Conservation (phyloP, 2,113 vertebrate species). For the Cebus imitator region DNA sequence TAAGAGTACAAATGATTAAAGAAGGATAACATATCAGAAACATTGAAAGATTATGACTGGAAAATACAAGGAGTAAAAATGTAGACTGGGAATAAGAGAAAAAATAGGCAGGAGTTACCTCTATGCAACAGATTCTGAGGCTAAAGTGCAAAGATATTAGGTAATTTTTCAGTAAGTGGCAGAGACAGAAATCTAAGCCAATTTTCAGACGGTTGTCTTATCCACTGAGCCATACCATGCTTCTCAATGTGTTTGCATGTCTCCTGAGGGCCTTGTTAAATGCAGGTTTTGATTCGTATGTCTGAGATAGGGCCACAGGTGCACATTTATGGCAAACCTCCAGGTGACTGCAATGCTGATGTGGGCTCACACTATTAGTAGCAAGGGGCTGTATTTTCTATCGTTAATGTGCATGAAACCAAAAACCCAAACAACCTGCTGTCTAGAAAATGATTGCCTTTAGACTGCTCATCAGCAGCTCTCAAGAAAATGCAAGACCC, state of each 20-base stretch:
- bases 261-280: not conserved
- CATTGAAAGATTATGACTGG: not conserved
- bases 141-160: not conserved
- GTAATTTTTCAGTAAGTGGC: not conserved
- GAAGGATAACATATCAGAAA: not conserved
- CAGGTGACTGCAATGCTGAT: rapidly evolving
- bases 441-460: not conserved
- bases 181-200: not conserved
- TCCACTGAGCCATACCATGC: not conserved
- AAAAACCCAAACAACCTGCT: not conserved
- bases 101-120: not conserved
- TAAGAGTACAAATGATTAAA: not conserved
- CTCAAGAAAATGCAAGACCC: not conserved
- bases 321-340: not conserved
- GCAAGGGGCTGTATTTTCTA: not conserved
- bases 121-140: not conserved
- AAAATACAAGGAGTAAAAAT: not conserved
- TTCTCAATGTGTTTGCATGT: not conserved
- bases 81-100: not conserved
- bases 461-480: not conserved
- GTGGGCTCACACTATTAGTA: not conserved
- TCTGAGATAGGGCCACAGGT: not conserved
- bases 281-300: not conserved
- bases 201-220: not conserved
- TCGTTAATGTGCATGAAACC: not conserved